Evolutionary conservation across 2,888 invertebrate genomes (phyloP).

Genomic region (Macropis europaea): DNA sequence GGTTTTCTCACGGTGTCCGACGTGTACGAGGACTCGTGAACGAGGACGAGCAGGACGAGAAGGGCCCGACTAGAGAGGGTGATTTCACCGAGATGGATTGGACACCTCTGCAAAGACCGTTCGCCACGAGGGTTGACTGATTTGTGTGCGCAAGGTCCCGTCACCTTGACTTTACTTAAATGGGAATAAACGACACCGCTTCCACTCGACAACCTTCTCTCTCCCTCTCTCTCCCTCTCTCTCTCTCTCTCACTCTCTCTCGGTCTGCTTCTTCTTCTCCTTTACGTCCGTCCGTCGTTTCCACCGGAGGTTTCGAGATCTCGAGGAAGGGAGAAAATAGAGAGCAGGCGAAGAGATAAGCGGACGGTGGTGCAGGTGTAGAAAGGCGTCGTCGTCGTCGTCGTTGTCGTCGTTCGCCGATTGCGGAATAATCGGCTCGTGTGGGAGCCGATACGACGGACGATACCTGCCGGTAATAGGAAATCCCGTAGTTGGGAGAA

Average conservation of each 20-base stretch:
- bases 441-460: slow-evolving; percentile 59
- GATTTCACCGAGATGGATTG: slow-evolving; percentile 76
- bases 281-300: no score
- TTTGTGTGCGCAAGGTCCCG: slow-evolving; percentile 75
- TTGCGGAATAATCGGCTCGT: slow-evolving; percentile 66
- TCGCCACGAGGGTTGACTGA: slow-evolving; percentile 73
- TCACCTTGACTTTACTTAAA: slow-evolving; percentile 77
- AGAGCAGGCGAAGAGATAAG: slow-evolving; percentile 48
- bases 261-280: slow-evolving; percentile 10
- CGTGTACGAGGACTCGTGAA: slow-evolving; percentile 37
- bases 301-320: slow-evolving; percentile 31
- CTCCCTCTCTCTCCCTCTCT: background rate
- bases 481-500: slow-evolving; percentile 35
- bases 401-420: slow-evolving; percentile 38
- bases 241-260: background rate
- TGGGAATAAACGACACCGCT: slow-evolving; percentile 74
- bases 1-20: slow-evolving; percentile 65
- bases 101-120: slow-evolving; percentile 61
- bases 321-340: slow-evolving; percentile 47
- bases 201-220: slow-evolving; percentile 23
- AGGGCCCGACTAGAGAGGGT: slow-evolving; percentile 62
- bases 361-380: slow-evolving; percentile 65
- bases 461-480: slow-evolving; percentile 58
- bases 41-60: slow-evolving; percentile 46
- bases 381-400: slow-evolving; percentile 65